Conservation (phyloP, 1,140 invertebrate genomes). For the Lithobius niger region DNA sequence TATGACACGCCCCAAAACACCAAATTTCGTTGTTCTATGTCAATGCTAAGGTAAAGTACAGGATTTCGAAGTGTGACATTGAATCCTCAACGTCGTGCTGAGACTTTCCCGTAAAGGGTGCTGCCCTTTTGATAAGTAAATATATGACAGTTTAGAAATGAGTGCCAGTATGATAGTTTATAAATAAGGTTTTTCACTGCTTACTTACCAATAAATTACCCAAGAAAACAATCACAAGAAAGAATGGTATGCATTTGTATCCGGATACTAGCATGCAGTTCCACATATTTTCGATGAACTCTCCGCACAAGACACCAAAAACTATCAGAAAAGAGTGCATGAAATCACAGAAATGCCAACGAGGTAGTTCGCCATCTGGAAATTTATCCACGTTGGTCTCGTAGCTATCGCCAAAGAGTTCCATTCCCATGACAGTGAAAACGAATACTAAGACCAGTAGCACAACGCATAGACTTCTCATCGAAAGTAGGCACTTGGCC, state of each 20-base stretch:
- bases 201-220: conserved; percentile 96
- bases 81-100: too few relatives aligned
- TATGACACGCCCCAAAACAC: too few relatives aligned
- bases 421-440: conserved; percentile 97
- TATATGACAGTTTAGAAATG: too few relatives aligned
- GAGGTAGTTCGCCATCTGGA: conserved; percentile 43
- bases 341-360: conserved; percentile 97
- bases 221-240: conserved; percentile 94
- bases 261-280: conserved; percentile 88
- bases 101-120: too few relatives aligned
- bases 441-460: conserved; percentile 98
- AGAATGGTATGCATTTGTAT: conserved; percentile 88
- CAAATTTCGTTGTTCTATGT: too few relatives aligned
- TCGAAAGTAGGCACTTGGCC: conserved; percentile 91
- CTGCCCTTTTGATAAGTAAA: too few relatives aligned
- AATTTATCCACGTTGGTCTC: conserved; percentile 43
- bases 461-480: conserved; percentile 95
- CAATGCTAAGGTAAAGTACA: too few relatives aligned
- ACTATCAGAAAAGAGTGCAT: conserved; percentile 99
- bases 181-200: too few relatives aligned
- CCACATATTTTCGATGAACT: conserved; percentile 99
- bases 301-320: conserved; percentile 91
- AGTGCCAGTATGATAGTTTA: too few relatives aligned
- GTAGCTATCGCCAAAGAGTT: conserved; percentile 90
- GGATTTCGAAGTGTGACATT: too few relatives aligned